These are phyloP conservation scores for Drosophila austrosaltans DNA, from an alignment of 2,888 invertebrate species.

Conservation along the genomic window DNA sequence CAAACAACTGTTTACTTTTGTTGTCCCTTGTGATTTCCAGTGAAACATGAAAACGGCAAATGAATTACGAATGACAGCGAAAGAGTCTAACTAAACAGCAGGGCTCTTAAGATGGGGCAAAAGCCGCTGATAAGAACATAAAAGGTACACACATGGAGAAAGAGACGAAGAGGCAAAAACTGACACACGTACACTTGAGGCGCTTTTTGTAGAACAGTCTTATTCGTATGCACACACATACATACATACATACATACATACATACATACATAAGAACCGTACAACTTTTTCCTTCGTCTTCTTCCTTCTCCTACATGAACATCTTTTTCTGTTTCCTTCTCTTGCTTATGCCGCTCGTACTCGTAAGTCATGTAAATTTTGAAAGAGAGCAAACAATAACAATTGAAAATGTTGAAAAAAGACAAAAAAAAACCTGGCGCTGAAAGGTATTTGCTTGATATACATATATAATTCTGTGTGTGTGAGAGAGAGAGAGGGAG, in stretches of 20 bases:
- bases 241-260: too few species aligned
- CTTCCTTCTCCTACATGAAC: too few species aligned
- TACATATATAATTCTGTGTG: not conserved
- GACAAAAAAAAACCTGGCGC: conserved; percentile 55
- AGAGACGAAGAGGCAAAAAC: not conserved
- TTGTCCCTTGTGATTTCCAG: conserved; percentile 42
- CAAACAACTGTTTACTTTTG: conserved; percentile 30
- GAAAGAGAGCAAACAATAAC: conserved; percentile 66
- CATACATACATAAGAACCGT: not conserved
- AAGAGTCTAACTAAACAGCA: conserved; percentile 41
- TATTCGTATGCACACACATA: not conserved
- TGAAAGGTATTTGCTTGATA: conserved; percentile 47
- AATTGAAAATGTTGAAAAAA: conserved; percentile 35
- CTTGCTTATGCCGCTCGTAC: conserved; percentile 25
- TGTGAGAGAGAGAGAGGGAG: conserved; percentile 14
- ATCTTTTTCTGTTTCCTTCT: too few species aligned
- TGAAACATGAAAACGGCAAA: conserved; percentile 66
- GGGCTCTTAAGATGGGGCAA: conserved; percentile 45
- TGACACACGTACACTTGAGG: conserved; percentile 16
- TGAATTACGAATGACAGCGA: conserved; percentile 41
- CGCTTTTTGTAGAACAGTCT: conserved; percentile 12
- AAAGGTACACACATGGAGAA: conserved; percentile 31
- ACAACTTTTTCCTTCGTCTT: conserved; percentile 8
- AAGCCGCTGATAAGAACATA: conserved; percentile 56
- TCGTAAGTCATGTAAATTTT: conserved; percentile 65